phyloP scores from a whole-genome alignment of 2,888 invertebrate genomes.

The Cabera pusaria region DNA sequence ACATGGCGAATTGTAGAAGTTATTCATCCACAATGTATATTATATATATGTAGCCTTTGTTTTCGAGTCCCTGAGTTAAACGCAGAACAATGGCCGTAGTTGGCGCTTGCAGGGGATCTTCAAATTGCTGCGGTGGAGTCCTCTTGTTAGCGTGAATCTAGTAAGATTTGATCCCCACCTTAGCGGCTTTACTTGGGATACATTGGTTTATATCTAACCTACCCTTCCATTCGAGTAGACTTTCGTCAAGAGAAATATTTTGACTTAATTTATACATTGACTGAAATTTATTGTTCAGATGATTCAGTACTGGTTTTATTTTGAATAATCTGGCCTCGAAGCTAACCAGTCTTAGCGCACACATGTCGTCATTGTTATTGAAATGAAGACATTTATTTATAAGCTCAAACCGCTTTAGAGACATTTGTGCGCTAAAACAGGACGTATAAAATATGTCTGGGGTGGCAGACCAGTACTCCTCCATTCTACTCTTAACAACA shows the following conservation, averaged over 20 bases:
- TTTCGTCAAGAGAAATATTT: constrained; percentile 35
- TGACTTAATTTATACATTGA: constrained; percentile 18
- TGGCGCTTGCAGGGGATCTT: constrained; percentile 6
- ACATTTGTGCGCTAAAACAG: constrained; percentile 10
- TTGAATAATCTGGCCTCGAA: constrained; percentile 10
- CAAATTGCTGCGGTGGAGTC: background rate
- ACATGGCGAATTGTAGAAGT: constrained; percentile 36
- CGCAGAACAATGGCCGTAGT: constrained; percentile 14
- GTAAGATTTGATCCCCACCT: constrained; percentile 32
- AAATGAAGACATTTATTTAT: constrained; percentile 13
- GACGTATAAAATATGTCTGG: constrained; percentile 26
- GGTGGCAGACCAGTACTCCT: constrained; percentile 33
- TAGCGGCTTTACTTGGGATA: constrained; percentile 30
- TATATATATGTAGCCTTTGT: constrained; percentile 23
- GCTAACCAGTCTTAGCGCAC: background rate
- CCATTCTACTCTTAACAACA: constrained; percentile 25
- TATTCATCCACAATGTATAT: no score
- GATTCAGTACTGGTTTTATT: constrained; percentile 5
- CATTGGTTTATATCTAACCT: constrained; percentile 35
- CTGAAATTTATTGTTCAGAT: constrained; percentile 11
- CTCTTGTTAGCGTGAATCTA: constrained; percentile 18
- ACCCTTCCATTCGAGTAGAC: constrained; percentile 34
- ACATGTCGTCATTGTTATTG: constrained; percentile 5
- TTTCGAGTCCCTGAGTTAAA: constrained; percentile 22
- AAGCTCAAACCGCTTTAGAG: constrained; percentile 1